These are phyloP conservation scores for Bombus cullumanus DNA, from an alignment of 1,140 invertebrate species.

Conservation along the genomic window DNA sequence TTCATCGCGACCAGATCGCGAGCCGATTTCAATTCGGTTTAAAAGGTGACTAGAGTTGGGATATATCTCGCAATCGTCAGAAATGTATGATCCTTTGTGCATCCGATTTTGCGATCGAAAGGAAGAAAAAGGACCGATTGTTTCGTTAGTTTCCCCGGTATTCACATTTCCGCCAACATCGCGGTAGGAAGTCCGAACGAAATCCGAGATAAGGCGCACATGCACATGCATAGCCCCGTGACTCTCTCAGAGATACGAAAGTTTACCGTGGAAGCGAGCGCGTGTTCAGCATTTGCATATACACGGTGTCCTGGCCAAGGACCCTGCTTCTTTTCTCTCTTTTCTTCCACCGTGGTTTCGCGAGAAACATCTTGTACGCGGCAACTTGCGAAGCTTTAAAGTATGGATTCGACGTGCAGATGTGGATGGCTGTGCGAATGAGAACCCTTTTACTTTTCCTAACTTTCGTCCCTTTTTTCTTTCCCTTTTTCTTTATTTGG, in stretches of 20 bases:
- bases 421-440: not conserved
- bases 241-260: slow-evolving; percentile 17
- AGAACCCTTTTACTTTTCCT: not conserved
- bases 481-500: too few species aligned
- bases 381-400: slow-evolving; percentile 23
- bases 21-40: slow-evolving; percentile 60
- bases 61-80: slow-evolving; percentile 75
- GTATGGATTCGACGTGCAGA: too few species aligned
- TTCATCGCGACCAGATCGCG: slow-evolving; percentile 79
- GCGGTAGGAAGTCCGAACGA: slow-evolving; percentile 72
- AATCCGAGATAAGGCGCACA: slow-evolving; percentile 77
- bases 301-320: slow-evolving; percentile 24
- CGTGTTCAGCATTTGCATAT: slow-evolving; percentile 42
- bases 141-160: not conserved
- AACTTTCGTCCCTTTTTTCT: not conserved
- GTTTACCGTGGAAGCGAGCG: slow-evolving; percentile 33
- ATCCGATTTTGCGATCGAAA: slow-evolving; percentile 57
- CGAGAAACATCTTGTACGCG: slow-evolving; percentile 23
- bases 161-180: not conserved
- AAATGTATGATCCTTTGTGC: slow-evolving; percentile 79
- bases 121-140: slow-evolving; percentile 61
- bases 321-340: not conserved
- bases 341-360: not conserved
- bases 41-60: slow-evolving; percentile 20
- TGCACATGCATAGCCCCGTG: slow-evolving; percentile 13